Evolutionary conservation across 2,797 vertebrate species (phyloP).

Genomic region (Crenuchus spilurus): DNA sequence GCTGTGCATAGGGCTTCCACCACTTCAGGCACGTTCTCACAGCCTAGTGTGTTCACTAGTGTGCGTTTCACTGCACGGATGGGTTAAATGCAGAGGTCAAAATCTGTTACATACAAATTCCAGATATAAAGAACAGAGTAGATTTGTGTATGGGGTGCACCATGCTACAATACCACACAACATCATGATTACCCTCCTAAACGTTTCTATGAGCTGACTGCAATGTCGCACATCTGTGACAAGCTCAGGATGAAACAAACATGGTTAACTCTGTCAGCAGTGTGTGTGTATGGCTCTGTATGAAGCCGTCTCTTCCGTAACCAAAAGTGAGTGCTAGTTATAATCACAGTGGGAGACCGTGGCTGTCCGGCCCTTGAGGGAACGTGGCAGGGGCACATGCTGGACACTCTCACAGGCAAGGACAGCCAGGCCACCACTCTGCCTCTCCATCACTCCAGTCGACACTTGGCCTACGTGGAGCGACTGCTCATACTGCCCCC

Average conservation of each 20-base stretch:
- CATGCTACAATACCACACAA: no score
- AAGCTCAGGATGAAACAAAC: background rate
- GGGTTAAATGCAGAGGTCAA: no score
- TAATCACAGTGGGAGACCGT: background rate
- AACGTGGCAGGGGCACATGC: slow-evolving; percentile 33
- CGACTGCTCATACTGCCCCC: slow-evolving; percentile 68
- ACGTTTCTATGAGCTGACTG: no score
- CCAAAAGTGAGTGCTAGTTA: background rate
- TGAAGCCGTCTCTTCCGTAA: background rate
- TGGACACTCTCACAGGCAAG: slow-evolving; percentile 75
- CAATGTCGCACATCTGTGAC: background rate
- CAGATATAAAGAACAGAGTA: no score
- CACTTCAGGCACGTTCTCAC: no score
- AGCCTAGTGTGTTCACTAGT: no score
- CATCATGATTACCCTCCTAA: no score
- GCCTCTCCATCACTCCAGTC: slow-evolving; percentile 73
- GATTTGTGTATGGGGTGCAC: no score
- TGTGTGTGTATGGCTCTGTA: background rate
- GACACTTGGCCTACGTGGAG: slow-evolving; percentile 74
- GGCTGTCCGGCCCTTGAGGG: background rate
- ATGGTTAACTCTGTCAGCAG: background rate
- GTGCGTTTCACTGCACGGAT: no score
- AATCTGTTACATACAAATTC: no score
- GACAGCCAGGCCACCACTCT: slow-evolving; percentile 71
- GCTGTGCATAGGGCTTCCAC: no score